phyloP scores from a whole-genome alignment of 2,797 vertebrate genomes.

The Scleropages formosus region DNA sequence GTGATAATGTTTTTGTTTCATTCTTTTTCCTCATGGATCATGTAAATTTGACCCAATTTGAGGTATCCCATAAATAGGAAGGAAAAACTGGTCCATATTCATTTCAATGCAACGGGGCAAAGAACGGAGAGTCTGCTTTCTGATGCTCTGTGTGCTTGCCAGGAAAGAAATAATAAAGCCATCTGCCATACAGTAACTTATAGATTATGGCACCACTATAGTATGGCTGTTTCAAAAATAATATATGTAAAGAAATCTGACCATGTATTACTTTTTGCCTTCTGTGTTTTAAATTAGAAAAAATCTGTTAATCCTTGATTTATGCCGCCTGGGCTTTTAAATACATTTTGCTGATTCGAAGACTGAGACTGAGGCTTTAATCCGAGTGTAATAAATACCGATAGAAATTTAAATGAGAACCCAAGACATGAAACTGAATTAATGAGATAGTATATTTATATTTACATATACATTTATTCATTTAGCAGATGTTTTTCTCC shows the following conservation, averaged over 20 bases:
- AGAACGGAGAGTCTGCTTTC: background rate
- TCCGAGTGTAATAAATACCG: too few relatives aligned
- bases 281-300: too few relatives aligned
- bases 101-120: background rate
- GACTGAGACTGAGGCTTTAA: too few relatives aligned
- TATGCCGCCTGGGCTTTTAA: too few relatives aligned
- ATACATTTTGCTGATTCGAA: too few relatives aligned
- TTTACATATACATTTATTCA: too few relatives aligned
- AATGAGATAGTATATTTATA: too few relatives aligned
- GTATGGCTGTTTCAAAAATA: constrained; percentile 21
- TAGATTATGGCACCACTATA: constrained; percentile 49
- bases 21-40: background rate
- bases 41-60: background rate
- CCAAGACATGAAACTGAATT: too few relatives aligned
- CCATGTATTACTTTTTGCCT: too few relatives aligned
- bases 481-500: too few relatives aligned
- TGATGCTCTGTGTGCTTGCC: background rate
- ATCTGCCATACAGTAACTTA: constrained; percentile 22
- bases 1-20: constrained; percentile 44
- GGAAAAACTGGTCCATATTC: background rate
- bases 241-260: background rate
- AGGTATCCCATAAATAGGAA: background rate
- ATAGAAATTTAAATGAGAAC: too few relatives aligned
- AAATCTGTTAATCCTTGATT: too few relatives aligned
- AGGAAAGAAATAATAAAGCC: background rate